Conservation (phyloP, 2,113 vertebrate genomes). For the Carassius auratus region DNA sequence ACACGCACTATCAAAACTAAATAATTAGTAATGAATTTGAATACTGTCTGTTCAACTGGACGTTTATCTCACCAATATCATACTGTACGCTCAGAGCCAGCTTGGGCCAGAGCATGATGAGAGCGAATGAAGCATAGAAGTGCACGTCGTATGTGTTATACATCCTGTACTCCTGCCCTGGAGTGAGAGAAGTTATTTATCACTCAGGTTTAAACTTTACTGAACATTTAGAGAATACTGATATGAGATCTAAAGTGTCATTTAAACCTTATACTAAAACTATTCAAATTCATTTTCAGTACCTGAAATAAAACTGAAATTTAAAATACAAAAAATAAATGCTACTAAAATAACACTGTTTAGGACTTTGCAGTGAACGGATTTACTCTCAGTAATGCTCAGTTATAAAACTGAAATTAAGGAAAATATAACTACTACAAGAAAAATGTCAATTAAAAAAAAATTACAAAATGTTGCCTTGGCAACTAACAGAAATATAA, state of each 20-base stretch:
- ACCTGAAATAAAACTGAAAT: neutral
- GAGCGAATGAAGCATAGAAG: slow-evolving; percentile 95
- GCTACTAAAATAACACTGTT: neutral
- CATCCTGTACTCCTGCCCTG: slow-evolving; percentile 98
- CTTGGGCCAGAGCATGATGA: slow-evolving; percentile 97
- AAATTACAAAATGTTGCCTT: too few species aligned
- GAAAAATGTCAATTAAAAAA: too few species aligned
- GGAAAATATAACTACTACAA: too few species aligned
- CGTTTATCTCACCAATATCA: slow-evolving; percentile 86
- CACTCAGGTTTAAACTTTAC: neutral
- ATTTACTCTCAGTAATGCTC: neutral
- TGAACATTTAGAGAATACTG: neutral
- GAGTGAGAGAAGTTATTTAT: neutral
- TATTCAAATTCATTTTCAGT: neutral
- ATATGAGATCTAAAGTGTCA: neutral
- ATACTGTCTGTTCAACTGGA: neutral
- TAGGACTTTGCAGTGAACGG: neutral
- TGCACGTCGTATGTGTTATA: slow-evolving; percentile 98
- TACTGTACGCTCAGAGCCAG: slow-evolving; percentile 94
- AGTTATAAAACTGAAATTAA: too few species aligned
- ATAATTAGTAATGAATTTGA: neutral
- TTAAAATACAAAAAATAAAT: neutral
- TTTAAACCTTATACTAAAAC: neutral
- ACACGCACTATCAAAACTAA: neutral
- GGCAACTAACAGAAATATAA: too few species aligned